Evolutionary conservation across 2,888 invertebrate species (phyloP).

Genomic region (Temnothorax ravouxi): DNA sequence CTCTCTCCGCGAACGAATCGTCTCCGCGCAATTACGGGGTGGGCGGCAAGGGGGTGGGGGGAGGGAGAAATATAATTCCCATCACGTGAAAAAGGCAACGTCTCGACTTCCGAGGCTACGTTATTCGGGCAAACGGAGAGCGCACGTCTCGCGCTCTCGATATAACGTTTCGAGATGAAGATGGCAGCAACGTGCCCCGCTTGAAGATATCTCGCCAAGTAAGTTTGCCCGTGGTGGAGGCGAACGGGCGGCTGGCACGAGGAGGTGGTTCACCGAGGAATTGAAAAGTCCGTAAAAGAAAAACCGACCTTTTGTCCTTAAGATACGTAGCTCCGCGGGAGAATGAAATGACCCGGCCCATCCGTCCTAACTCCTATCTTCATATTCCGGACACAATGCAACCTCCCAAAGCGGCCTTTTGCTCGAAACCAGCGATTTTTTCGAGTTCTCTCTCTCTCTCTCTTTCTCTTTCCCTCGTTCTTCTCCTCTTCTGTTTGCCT

Average conservation of each 20-base stretch:
- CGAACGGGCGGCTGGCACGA: background rate
- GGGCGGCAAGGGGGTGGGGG: too few species aligned
- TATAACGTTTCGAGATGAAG: constrained; percentile 62
- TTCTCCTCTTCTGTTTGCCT: background rate
- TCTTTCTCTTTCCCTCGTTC: constrained; percentile 13
- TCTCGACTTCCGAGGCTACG: constrained; percentile 1
- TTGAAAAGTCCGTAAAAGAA: constrained; percentile 63
- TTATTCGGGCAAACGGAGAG: constrained; percentile 3
- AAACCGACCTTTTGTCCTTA: constrained; percentile 66
- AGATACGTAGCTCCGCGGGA: constrained; percentile 52
- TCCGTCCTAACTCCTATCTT: constrained; percentile 63
- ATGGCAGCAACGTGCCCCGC: constrained; percentile 70
- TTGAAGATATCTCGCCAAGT: constrained; percentile 61
- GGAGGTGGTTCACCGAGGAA: constrained; percentile 52
- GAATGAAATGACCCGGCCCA: constrained; percentile 61
- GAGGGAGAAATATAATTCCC: constrained; percentile 14
- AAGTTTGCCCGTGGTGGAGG: background rate
- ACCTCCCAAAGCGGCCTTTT: constrained; percentile 54
- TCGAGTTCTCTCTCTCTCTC: background rate
- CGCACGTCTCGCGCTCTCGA: constrained; percentile 25
- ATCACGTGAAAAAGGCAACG: constrained; percentile 45
- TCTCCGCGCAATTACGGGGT: constrained; percentile 34
- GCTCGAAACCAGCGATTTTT: constrained; percentile 38
- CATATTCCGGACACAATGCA: constrained; percentile 62
- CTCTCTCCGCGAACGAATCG: constrained; percentile 38